Evolutionary conservation across 2,888 invertebrate genomes (phyloP), one percentile per base, ranked within the genome.

Genomic region (Terebella lapidaria): DNA sequence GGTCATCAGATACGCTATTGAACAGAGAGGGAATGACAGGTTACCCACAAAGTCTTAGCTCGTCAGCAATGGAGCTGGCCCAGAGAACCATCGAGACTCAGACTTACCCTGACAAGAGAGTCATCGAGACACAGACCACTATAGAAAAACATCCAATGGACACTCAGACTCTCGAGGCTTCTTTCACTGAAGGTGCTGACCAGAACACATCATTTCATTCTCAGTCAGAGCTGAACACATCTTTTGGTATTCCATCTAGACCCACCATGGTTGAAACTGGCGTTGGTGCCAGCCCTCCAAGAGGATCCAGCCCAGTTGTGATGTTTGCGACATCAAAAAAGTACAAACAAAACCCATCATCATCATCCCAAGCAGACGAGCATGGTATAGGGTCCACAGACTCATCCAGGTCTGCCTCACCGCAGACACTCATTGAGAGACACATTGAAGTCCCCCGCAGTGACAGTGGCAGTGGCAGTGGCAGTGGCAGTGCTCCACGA

Each of bases 71-170:
- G 10, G 42, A 35, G 10, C n/a, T 35, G 10, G 10, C n/a, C 42
- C 10, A 35, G 15, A 58, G 65, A 24, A 59, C 58, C 35, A 66
- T 66, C 10, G 64, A 66, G 27, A 66, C 66, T 27, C 66, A 66
- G 57, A 66, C 66, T 20, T 66, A 62, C 27, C 66, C 66, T 18
- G 60, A 65, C 26, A 24, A 58, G 46, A 54, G 66, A 26, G 59
- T 55, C 15, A 65, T 65, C 26, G 66, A 66, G 46, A 66, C 66
- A 22, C 66, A 66, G 55, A 66, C 66, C 5, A 24, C 27, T 2
- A 24, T 35, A 2, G 46, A 57, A 22, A n/a, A n/a, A 18, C 25
- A 30, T n/a, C n/a, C 3, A 3, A 27, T 28, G 22, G 58, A 58
- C 25, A 35, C 42, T 22, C 56, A 51, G n/a, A 57, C 53, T 22